phyloP scores from a whole-genome alignment of 2,797 vertebrate species.

The Leptodactylus fallax region DNA sequence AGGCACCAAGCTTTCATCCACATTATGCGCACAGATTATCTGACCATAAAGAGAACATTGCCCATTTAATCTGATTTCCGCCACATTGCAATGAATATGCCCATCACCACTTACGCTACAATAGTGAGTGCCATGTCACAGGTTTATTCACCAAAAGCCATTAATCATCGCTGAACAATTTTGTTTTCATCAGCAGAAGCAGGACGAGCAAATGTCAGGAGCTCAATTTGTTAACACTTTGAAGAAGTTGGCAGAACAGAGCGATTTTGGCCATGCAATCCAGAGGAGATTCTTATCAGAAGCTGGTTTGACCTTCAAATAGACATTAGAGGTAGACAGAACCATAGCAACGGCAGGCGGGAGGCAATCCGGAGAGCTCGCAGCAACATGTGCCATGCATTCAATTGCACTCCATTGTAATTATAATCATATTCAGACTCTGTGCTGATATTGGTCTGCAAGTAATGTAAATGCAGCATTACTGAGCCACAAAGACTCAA shows the following conservation, averaged over 20 bases:
- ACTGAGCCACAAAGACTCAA: conserved; percentile 28
- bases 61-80: conserved; percentile 19
- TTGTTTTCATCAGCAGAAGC: conserved; percentile 58
- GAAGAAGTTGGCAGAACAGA: conserved; percentile 61
- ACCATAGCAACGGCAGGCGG: conserved; percentile 60
- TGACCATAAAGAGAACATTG: conserved; percentile 11
- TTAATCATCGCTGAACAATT: conserved; percentile 58
- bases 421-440: conserved; percentile 62
- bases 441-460: conserved; percentile 54
- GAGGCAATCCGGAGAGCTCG: conserved; percentile 34
- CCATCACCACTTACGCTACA: conserved; percentile 46
- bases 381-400: conserved; percentile 56
- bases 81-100: conserved; percentile 30
- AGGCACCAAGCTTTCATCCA: not conserved
- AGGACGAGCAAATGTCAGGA: conserved; percentile 49
- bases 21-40: conserved; percentile 20
- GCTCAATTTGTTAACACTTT: conserved; percentile 64
- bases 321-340: conserved; percentile 62
- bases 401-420: conserved; percentile 63
- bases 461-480: conserved; percentile 52
- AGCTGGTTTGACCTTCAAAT: conserved; percentile 58
- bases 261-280: conserved; percentile 54
- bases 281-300: conserved; percentile 62
- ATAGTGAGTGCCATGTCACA: conserved; percentile 54
- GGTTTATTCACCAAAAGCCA: conserved; percentile 56